Evolutionary conservation across 2,797 vertebrate species (phyloP).

Genomic region (Danio tinwini): DNA sequence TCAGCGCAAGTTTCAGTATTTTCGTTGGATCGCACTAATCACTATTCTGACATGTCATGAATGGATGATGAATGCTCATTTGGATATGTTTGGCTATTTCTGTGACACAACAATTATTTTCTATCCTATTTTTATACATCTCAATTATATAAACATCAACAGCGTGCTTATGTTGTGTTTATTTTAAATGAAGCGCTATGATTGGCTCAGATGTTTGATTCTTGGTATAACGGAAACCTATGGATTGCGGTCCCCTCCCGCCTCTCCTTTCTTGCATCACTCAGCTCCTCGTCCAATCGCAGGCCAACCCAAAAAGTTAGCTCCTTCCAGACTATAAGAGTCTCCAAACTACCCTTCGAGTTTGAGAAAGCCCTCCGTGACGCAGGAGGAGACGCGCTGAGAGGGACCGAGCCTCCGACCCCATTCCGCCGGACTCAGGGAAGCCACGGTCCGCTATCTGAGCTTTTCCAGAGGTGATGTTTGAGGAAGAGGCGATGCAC

Average conservation of each 20-base stretch:
- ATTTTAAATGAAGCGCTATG: background rate
- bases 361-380: constrained; percentile 76
- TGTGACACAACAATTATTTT: background rate
- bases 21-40: background rate
- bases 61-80: background rate
- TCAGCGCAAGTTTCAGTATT: background rate
- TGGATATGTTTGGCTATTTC: background rate
- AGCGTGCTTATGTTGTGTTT: constrained; percentile 9
- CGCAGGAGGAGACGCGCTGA: constrained; percentile 64
- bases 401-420: constrained; percentile 12
- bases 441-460: background rate
- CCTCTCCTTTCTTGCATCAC: constrained; percentile 73
- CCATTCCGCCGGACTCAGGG: constrained; percentile 10
- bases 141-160: background rate
- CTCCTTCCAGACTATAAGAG: constrained; percentile 92
- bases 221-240: constrained; percentile 66
- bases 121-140: background rate
- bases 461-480: constrained; percentile 58
- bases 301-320: constrained; percentile 87
- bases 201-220: constrained; percentile 7
- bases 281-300: constrained; percentile 84
- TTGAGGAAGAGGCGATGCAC: constrained; percentile 84
- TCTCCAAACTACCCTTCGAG: constrained; percentile 77
- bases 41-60: background rate
- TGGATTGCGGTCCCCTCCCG: constrained; percentile 61